phyloP scores from a whole-genome alignment of 2,888 invertebrate genomes.

The Lymantria monacha region DNA sequence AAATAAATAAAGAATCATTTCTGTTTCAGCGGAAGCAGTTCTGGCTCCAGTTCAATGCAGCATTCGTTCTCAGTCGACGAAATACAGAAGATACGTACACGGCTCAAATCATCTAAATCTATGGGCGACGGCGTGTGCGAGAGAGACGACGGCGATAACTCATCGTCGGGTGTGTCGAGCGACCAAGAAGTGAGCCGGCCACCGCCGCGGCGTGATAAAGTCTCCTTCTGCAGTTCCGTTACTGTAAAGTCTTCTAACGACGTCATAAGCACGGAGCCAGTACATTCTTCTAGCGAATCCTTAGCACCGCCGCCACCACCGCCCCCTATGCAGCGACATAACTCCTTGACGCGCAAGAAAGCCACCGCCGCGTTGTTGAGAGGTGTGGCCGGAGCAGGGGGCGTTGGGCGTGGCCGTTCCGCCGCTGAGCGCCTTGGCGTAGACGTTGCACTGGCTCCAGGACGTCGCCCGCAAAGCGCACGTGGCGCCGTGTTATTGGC shows the following conservation, averaged over 20 bases:
- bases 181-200: slow-evolving; percentile 85
- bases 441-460: slow-evolving; percentile 62
- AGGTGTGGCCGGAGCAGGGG: slow-evolving; percentile 52
- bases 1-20: too few relatives aligned
- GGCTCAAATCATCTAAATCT: slow-evolving; percentile 92
- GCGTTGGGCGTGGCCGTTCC: slow-evolving; percentile 49
- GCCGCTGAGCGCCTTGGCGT: slow-evolving; percentile 75
- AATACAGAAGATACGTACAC: slow-evolving; percentile 92
- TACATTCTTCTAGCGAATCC: slow-evolving; percentile 75
- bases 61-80: slow-evolving; percentile 95
- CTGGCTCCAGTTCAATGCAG: slow-evolving; percentile 89
- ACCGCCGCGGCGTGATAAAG: slow-evolving; percentile 64
- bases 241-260: slow-evolving; percentile 77
- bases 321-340: slow-evolving; percentile 82
- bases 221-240: slow-evolving; percentile 77
- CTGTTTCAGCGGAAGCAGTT: slow-evolving; percentile 85
- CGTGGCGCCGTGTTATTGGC: slow-evolving; percentile 89
- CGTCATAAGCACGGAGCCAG: slow-evolving; percentile 79
- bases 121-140: slow-evolving; percentile 90
- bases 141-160: slow-evolving; percentile 92
- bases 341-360: slow-evolving; percentile 83
- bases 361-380: slow-evolving; percentile 82
- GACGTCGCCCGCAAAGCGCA: slow-evolving; percentile 83
- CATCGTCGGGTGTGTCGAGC: slow-evolving; percentile 93
- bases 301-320: slow-evolving; percentile 62